A percentile compares a stretch with the other conserved stretches of the same genome.
These are phyloP conservation scores for Lepidotrigona ventralis DNA, from an alignment of 1,140 invertebrate genomes.

Conservation along the genomic window DNA sequence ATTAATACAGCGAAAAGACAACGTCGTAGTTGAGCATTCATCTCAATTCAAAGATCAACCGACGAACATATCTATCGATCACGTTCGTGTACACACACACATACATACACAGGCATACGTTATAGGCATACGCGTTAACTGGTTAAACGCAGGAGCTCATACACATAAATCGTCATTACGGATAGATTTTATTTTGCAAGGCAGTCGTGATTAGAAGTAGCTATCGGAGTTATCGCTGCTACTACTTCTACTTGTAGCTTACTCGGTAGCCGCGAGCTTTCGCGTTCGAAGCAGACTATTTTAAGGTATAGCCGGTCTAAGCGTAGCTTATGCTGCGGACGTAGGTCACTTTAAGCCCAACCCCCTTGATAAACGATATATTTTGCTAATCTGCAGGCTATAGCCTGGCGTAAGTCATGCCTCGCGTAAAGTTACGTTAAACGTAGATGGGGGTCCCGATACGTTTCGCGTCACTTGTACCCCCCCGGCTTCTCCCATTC, in stretches of 20 bases:
- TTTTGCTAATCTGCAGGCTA: conserved; percentile 15
- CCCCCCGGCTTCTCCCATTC: too few species aligned
- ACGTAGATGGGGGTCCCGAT: background rate
- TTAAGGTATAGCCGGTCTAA: conserved; percentile 1
- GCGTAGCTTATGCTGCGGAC: background rate
- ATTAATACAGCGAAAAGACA: too few species aligned
- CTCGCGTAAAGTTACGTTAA: background rate
- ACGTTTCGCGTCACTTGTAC: background rate
- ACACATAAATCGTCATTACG: background rate
- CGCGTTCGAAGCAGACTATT: conserved; percentile 12
- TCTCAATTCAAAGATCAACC: background rate
- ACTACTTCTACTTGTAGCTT: too few species aligned
- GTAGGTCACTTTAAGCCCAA: conserved; percentile 10
- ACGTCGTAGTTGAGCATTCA: too few species aligned
- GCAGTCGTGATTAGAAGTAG: background rate
- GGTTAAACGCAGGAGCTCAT: background rate
- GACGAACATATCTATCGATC: background rate
- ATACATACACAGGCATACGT: too few species aligned
- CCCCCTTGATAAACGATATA: conserved; percentile 17
- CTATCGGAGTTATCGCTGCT: background rate
- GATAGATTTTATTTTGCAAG: background rate
- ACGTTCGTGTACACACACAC: too few species aligned
- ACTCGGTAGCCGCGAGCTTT: background rate
- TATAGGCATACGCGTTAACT: background rate
- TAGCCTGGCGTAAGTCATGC: background rate